Conservation (phyloP, 2,113 vertebrate genomes). For the Casuarius casuarius region DNA sequence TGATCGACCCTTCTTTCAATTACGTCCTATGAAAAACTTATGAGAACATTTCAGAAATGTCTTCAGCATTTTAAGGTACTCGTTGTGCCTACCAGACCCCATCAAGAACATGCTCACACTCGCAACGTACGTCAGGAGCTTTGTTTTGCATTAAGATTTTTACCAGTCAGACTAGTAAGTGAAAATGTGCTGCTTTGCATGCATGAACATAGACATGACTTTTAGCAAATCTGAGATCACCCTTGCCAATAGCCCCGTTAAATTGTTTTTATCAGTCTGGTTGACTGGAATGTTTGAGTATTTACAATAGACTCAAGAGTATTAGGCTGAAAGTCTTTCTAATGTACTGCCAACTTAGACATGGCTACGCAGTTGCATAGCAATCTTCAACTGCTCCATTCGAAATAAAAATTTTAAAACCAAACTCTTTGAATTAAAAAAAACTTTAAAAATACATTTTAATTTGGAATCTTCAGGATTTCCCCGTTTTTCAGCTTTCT, state of each 20-base stretch:
- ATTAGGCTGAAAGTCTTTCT: constrained; percentile 73
- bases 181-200: constrained; percentile 61
- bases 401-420: background rate
- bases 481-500: background rate
- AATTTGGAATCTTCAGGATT: background rate
- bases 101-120: background rate
- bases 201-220: constrained; percentile 59
- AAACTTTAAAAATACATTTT: background rate
- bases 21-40: constrained; percentile 4
- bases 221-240: constrained; percentile 74
- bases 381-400: constrained; percentile 44
- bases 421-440: background rate
- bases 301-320: constrained; percentile 71
- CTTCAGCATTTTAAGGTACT: background rate
- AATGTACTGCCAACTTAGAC: constrained; percentile 71
- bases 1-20: background rate
- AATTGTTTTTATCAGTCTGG: constrained; percentile 81
- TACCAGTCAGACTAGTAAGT: constrained; percentile 41
- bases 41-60: background rate
- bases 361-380: constrained; percentile 68
- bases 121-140: background rate
- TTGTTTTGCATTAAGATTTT: constrained; percentile 39
- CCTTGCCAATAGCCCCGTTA: constrained; percentile 74
- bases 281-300: constrained; percentile 78
- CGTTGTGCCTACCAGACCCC: background rate